Evolutionary conservation across 1,140 invertebrate genomes (phyloP).

Genomic region (Dysdera silvatica): DNA sequence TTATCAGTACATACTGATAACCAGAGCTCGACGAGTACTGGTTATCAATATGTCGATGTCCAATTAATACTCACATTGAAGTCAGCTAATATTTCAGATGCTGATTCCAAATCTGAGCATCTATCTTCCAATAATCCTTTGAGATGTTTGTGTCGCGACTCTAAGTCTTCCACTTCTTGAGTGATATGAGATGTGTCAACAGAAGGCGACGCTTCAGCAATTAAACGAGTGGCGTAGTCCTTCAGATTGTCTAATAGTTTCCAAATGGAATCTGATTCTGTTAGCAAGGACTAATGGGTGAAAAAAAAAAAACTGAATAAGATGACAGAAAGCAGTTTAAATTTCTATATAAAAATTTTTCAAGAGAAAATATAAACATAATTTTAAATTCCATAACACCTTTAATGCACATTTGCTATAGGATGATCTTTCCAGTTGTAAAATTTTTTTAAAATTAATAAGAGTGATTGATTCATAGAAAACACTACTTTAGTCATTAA

Average conservation of each 20-base stretch:
- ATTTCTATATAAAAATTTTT: neutral
- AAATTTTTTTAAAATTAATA: no score
- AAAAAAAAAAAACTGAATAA: no score
- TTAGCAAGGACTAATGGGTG: constrained; percentile 25
- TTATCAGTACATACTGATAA: no score
- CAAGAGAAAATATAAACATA: neutral
- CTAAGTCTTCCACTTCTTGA: constrained; percentile 66
- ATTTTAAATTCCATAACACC: no score
- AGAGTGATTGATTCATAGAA: no score
- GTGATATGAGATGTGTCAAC: constrained; percentile 64
- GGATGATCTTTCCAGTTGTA: no score
- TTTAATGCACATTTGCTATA: no score
- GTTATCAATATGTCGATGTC: no score
- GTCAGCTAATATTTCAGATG: constrained; percentile 72
- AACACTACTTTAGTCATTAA: no score
- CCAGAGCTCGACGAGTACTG: no score
- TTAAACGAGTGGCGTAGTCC: constrained; percentile 63
- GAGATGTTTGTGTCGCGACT: constrained; percentile 68
- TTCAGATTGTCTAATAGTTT: constrained; percentile 66
- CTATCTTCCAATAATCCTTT: constrained; percentile 67
- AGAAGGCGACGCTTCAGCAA: constrained; percentile 53
- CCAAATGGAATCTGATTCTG: constrained; percentile 61
- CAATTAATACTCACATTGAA: constrained; percentile 54
- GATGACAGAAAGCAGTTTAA: neutral
- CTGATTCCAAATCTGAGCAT: constrained; percentile 71